Evolutionary conservation across 2,888 invertebrate genomes (phyloP).

Genomic region (Xylocampa areola): DNA sequence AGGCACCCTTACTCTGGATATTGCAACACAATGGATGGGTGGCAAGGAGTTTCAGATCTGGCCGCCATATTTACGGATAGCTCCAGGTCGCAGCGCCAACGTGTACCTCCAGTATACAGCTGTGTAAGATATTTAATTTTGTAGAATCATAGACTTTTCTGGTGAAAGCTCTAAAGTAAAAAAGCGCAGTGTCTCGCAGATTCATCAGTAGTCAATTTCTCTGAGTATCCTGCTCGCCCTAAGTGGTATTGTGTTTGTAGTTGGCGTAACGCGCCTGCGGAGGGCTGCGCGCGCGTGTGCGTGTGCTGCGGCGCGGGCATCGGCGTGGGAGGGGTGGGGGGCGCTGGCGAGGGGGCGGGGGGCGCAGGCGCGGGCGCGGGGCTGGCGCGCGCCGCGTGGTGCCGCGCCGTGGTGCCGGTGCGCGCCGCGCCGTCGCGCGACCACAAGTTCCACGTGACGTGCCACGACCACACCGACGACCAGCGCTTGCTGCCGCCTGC

Average conservation of each 20-base stretch:
- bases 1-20: slow-evolving; percentile 65
- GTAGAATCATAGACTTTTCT: not conserved
- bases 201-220: no score
- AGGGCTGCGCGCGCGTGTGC: slow-evolving; percentile 52
- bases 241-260: slow-evolving; percentile 6
- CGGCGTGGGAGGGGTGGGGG: slow-evolving; percentile 24
- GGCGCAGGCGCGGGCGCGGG: slow-evolving; percentile 1
- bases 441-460: slow-evolving; percentile 51
- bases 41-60: slow-evolving; percentile 64
- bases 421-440: slow-evolving; percentile 65
- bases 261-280: slow-evolving; percentile 47
- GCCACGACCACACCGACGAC: slow-evolving; percentile 72
- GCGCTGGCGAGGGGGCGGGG: slow-evolving; percentile 17
- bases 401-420: slow-evolving; percentile 57
- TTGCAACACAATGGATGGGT: slow-evolving; percentile 65
- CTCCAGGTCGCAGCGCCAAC: slow-evolving; percentile 57
- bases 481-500: slow-evolving; percentile 55
- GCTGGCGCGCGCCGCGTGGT: slow-evolving; percentile 57
- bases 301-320: slow-evolving; percentile 28
- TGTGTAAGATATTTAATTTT: slow-evolving; percentile 54
- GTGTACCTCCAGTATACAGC: slow-evolving; percentile 77
- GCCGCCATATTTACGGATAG: slow-evolving; percentile 66
- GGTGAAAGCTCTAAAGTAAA: no score
- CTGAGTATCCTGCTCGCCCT: no score
- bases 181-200: no score